A percentile compares a stretch with the other conserved stretches of the same genome.
Evolutionary conservation across 2,113 vertebrate genomes (phyloP).

Genomic region (Neopipo cinnamomea): DNA sequence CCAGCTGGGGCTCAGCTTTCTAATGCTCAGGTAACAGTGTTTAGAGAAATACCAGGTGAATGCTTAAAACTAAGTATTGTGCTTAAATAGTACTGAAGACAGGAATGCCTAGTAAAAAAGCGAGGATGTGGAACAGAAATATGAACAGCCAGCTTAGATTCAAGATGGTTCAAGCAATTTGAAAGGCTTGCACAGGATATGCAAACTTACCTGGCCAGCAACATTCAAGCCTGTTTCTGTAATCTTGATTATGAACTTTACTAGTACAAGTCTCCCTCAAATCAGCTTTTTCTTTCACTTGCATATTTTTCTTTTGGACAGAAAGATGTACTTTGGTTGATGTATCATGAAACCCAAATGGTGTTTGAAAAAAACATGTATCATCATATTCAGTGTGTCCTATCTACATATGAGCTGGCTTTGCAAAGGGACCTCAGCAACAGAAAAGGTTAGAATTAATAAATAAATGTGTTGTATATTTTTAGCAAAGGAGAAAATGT

Average conservation of each 20-base stretch:
- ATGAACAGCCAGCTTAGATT: not conserved
- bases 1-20: not conserved
- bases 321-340: not conserved
- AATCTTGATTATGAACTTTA: not conserved
- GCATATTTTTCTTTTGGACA: not conserved
- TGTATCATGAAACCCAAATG: not conserved
- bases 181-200: not conserved
- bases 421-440: not conserved
- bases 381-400: not conserved
- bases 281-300: not conserved
- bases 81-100: not conserved
- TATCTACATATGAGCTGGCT: not conserved
- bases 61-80: not conserved
- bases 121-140: not conserved
- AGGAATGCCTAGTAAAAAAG: not conserved
- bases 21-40: not conserved
- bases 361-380: not conserved
- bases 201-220: not conserved
- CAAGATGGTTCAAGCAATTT: not conserved
- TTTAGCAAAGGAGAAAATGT: not conserved
- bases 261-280: not conserved
- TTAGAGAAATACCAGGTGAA: not conserved
- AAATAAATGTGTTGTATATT: not conserved
- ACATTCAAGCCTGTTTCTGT: not conserved
- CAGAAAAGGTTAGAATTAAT: not conserved